phyloP scores from a whole-genome alignment of 2,113 vertebrate species.

The Motacilla alba region DNA sequence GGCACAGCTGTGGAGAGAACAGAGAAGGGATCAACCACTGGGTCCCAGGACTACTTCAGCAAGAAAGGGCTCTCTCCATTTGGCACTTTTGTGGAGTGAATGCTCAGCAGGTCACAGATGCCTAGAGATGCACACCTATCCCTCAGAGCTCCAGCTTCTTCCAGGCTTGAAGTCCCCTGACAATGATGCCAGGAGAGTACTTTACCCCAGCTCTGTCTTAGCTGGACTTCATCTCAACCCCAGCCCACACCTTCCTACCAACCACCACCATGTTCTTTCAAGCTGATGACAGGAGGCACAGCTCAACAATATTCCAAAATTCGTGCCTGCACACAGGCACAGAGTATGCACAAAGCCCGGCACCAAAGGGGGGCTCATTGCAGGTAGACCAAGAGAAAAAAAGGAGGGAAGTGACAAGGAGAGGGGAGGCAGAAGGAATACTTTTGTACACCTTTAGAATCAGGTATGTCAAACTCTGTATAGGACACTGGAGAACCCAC shows the following conservation, averaged over 20 bases:
- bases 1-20: conserved; percentile 53
- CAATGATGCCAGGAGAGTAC: not conserved
- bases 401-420: not conserved
- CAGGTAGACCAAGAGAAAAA: not conserved
- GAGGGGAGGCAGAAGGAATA: not conserved
- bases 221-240: not conserved
- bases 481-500: not conserved
- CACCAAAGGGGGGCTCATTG: not conserved
- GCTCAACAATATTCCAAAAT: not conserved
- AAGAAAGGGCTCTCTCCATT: not conserved
- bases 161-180: not conserved
- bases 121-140: not conserved
- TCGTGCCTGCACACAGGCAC: not conserved
- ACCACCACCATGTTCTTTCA: not conserved
- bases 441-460: not conserved
- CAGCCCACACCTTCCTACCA: not conserved
- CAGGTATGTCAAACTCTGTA: not conserved
- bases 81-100: rapidly evolving
- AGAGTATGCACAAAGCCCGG: not conserved
- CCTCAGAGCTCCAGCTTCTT: not conserved
- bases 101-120: not conserved
- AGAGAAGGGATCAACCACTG: not conserved
- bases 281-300: not conserved
- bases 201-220: too few relatives aligned
- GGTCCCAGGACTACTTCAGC: not conserved